Evolutionary conservation across 1,140 invertebrate genomes (phyloP).

Genomic region (Drosophila trapezifrons): DNA sequence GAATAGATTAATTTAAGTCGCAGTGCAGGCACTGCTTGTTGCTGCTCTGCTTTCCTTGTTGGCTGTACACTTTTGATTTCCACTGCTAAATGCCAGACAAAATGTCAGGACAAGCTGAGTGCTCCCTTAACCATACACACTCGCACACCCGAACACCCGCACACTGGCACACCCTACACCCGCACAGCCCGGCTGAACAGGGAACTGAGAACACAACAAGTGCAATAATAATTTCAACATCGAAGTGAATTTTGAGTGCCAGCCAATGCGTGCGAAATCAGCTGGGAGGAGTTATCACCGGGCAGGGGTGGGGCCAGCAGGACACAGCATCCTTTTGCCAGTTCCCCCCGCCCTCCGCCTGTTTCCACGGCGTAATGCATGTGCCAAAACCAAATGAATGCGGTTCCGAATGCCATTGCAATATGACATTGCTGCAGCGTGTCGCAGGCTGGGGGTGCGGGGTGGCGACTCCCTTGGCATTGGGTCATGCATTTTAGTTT

Average conservation of each 20-base stretch:
- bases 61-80: constrained; percentile 71
- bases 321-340: constrained; percentile 35
- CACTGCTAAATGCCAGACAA: constrained; percentile 72
- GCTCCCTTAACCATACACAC: constrained; percentile 19
- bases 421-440: constrained; percentile 68
- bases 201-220: constrained; percentile 50
- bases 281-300: constrained; percentile 33
- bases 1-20: background rate
- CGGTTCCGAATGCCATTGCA: constrained; percentile 66
- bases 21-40: constrained; percentile 27
- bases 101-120: constrained; percentile 64
- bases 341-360: background rate
- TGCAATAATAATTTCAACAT: constrained; percentile 78
- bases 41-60: constrained; percentile 56
- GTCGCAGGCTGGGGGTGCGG: constrained; percentile 19
- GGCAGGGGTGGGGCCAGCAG: background rate
- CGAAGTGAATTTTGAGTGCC: constrained; percentile 70
- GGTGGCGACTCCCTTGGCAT: constrained; percentile 8
- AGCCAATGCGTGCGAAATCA: constrained; percentile 61
- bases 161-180: background rate
- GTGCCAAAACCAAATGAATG: constrained; percentile 66
- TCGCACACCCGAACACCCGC: background rate
- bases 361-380: constrained; percentile 40
- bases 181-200: background rate
- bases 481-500: constrained; percentile 64